Evolutionary conservation across 1,140 invertebrate species (phyloP), one percentile per base, ranked within the genome.

Genomic region (Cotesia chilonis): DNA sequence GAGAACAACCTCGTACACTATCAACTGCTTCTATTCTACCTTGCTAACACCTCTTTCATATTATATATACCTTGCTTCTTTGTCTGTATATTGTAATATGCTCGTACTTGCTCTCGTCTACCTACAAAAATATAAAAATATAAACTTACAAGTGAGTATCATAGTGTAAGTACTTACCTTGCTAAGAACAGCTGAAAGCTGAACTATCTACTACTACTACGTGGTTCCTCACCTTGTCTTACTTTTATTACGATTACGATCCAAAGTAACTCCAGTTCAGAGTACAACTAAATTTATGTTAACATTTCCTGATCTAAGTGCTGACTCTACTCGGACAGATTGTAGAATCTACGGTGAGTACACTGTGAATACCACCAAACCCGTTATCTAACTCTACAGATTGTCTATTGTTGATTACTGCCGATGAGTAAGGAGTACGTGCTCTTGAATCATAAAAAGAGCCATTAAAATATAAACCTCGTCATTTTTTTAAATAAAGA

Each of bases 1-100:
- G 41, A 47, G 41, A 47, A 68, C 66, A 68, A 20, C 20, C 66
- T 68, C 41, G 66, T 55, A 68, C 66, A 68, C 47, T 41, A 68
- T 68, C 5, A 68, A 68, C 28, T 55, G 20, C 66, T 36, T 55
- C 17, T 20, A 20, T 3, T 5, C 51, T 17, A 28, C 4, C 51
- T 52, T 55, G 14, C 52, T 68, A 68, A 17, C 51, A 68, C 20
- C 47, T 37, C 2, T 36, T 38, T 14, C 28, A 28, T 28, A 28
- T 63, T 47, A 47, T 47, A 47, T 6, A 47, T 6, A 47, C 12
- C 0, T 63, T 4, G 12, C n/a, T 12, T 9, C 3, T 63, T 63
- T 36, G 7, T 60, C 3, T 66, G 7, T 20, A 59, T 59, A 20
- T 17, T 20, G 17, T 20, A 5, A 20, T 59, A 17, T 59, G 9